Evolutionary conservation across 30 jellyfish, hydroid and myxozoan genomes (phyloP).

Genomic region (Chrysaora quinquecirrha): DNA sequence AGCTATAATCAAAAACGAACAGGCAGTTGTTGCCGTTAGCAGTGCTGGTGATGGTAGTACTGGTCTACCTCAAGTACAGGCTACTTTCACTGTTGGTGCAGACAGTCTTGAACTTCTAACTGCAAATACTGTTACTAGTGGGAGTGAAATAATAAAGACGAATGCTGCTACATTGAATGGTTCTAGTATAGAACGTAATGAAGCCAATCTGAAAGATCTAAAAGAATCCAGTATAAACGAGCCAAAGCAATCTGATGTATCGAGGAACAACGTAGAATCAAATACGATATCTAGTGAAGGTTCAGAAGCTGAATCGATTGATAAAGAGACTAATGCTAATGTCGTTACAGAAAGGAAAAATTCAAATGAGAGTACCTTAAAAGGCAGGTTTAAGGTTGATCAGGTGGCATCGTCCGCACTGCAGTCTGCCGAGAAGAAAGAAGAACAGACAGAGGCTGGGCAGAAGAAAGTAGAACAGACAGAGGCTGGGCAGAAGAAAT

Average conservation of each 20-base stretch:
- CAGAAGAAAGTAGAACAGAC: neutral
- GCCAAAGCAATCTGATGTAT: too few relatives aligned
- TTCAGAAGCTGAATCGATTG: neutral
- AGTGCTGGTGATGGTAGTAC: too few relatives aligned
- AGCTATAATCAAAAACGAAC: neutral
- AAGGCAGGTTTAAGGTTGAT: neutral
- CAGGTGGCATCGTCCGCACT: neutral
- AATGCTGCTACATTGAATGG: neutral
- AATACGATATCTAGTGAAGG: too few relatives aligned
- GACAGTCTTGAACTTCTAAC: neutral
- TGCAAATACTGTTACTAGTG: neutral
- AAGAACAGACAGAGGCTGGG: slow-evolving; percentile 11
- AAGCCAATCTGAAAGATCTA: neutral
- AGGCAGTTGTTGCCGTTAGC: neutral
- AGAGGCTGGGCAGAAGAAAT: neutral
- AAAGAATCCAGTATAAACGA: too few relatives aligned
- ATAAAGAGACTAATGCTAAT: neutral
- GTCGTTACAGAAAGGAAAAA: neutral
- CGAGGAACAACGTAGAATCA: too few relatives aligned
- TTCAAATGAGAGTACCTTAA: neutral
- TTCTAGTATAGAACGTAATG: neutral
- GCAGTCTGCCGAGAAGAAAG: neutral
- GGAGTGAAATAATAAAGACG: neutral
- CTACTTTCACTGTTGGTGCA: neutral
- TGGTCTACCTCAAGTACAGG: neutral